Percentiles rank a stretch among this genome's conserved stretches.
Conservation (phyloP, 2,113 vertebrate species). For the Bucco capensis region DNA sequence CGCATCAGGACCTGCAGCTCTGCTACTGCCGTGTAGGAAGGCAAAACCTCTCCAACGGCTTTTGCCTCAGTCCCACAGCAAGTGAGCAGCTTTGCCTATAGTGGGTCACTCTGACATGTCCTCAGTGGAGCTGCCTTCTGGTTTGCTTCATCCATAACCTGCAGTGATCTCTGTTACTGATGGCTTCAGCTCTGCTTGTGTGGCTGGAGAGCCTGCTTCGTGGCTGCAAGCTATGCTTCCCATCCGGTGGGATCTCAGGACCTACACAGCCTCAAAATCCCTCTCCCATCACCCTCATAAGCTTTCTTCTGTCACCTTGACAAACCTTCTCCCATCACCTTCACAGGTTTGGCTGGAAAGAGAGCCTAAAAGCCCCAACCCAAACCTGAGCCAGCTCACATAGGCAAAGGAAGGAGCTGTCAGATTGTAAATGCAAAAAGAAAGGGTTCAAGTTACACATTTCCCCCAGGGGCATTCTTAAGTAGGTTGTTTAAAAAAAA, state of each 20-base stretch:
- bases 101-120: fast-evolving
- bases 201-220: background rate
- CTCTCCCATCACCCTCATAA: background rate
- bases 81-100: background rate
- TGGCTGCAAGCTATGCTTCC: background rate
- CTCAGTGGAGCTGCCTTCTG: background rate
- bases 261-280: background rate
- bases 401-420: background rate
- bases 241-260: background rate
- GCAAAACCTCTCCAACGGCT: background rate
- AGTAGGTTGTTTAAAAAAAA: background rate
- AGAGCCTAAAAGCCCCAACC: background rate
- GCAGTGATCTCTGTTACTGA: background rate
- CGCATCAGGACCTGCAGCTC: background rate
- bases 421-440: background rate
- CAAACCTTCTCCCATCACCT: background rate
- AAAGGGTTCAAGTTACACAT: background rate
- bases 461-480: background rate
- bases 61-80: background rate
- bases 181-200: background rate
- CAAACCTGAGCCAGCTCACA: background rate
- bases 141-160: background rate
- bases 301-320: background rate
- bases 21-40: background rate
- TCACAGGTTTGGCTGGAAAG: background rate